Conservation (phyloP, 2,113 vertebrate species). For the Proterorhinus semilunaris region DNA sequence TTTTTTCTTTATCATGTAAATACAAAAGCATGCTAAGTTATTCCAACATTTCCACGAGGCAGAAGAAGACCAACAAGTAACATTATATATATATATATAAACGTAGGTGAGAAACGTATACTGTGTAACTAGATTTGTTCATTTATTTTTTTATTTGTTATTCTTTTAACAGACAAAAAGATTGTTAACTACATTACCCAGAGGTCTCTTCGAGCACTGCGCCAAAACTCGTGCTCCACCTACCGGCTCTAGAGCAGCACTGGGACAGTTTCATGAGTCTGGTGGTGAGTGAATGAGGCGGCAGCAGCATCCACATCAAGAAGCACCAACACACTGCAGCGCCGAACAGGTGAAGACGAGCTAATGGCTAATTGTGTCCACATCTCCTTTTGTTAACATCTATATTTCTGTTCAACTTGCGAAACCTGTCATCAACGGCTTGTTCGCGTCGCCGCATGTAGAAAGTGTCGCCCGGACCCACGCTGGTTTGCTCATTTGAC, state of each 20-base stretch:
- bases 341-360: conserved; percentile 68
- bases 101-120: too few species aligned
- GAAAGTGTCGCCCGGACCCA: conserved; percentile 20
- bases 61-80: too few species aligned
- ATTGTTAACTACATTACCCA: conserved; percentile 66
- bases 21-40: background rate
- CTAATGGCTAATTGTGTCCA: background rate
- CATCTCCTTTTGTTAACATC: background rate
- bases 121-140: too few species aligned
- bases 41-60: too few species aligned
- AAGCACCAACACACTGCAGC: conserved; percentile 23
- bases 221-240: conserved; percentile 70
- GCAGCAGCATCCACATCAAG: conserved; percentile 44
- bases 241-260: conserved; percentile 38
- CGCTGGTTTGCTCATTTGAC: conserved; percentile 3
- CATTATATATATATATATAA: too few species aligned
- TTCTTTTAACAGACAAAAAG: too few species aligned
- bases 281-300: conserved; percentile 25
- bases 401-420: background rate
- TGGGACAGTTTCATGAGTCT: conserved; percentile 19
- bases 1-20: background rate
- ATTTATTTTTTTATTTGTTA: too few species aligned
- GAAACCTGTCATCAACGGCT: conserved; percentile 17
- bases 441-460: background rate
- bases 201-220: conserved; percentile 52